These are phyloP conservation scores for Oxyscelio sp. DNA, from an alignment of 2,888 invertebrate genomes.

Conservation along the genomic window DNA sequence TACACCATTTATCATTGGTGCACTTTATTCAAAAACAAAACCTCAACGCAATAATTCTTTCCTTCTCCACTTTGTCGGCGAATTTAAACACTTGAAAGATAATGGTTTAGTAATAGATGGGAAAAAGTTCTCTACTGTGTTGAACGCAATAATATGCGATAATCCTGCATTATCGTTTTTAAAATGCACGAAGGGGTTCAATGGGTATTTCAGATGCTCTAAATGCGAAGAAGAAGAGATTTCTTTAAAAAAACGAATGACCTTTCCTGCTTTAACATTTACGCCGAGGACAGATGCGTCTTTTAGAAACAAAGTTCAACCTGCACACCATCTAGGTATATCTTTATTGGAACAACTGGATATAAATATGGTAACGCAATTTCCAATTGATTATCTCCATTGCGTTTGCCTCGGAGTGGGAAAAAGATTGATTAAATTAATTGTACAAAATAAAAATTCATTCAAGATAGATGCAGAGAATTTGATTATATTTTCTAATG, in stretches of 20 bases:
- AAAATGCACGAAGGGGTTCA: background rate
- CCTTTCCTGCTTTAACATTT: background rate
- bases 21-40: background rate
- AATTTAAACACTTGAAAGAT: background rate
- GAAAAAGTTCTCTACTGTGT: background rate
- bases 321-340: background rate
- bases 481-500: background rate
- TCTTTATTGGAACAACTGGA: background rate
- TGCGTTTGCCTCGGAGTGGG: background rate
- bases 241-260: background rate
- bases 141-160: background rate
- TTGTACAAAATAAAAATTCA: background rate
- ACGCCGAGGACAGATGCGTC: background rate
- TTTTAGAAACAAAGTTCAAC: background rate
- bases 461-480: background rate
- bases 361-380: background rate
- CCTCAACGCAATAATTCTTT: background rate
- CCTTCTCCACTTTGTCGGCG: background rate
- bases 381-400: background rate
- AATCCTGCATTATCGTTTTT: background rate
- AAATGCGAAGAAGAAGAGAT: background rate
- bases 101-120: background rate
- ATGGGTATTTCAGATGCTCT: background rate
- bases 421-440: background rate
- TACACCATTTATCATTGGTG: background rate